phyloP scores from a whole-genome alignment of 2,113 vertebrate genomes.

The Dasyprocta punctata region DNA sequence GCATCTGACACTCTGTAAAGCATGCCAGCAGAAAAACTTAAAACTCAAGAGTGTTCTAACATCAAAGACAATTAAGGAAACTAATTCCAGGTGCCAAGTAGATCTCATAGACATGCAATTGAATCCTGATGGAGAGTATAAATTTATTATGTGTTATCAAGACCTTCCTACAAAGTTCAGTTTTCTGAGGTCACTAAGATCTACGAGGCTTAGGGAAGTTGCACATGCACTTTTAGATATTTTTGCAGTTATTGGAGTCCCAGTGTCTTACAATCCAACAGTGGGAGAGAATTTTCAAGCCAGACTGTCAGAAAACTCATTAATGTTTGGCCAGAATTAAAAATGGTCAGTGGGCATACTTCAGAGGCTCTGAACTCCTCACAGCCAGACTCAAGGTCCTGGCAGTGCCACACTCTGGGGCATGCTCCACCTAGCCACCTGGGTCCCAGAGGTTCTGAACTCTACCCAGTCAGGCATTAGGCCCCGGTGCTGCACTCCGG shows the following conservation, averaged over 20 bases:
- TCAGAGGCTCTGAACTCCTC: no score
- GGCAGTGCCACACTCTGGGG: no score
- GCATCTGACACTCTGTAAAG: slow-evolving; percentile 57
- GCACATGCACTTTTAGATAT: slow-evolving; percentile 59
- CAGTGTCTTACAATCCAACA: slow-evolving; percentile 49
- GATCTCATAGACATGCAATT: no score
- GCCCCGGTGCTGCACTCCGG: no score
- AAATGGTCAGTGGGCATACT: slow-evolving; percentile 61
- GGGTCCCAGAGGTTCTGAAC: no score
- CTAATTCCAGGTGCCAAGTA: no score
- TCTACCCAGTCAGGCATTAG: no score
- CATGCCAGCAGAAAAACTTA: slow-evolving; percentile 61
- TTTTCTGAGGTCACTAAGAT: slow-evolving; percentile 54
- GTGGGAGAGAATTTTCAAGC: slow-evolving; percentile 64
- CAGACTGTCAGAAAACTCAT: slow-evolving; percentile 41
- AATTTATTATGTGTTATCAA: slow-evolving; percentile 62
- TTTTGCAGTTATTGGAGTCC: slow-evolving; percentile 56
- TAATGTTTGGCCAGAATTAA: slow-evolving; percentile 57
- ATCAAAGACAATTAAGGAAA: no score
- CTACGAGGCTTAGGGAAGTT: slow-evolving; percentile 50
- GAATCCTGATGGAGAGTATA: slow-evolving; percentile 6
- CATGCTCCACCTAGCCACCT: no score
- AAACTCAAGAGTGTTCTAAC: neutral
- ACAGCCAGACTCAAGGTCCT: no score
- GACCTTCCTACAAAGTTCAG: slow-evolving; percentile 53